These are phyloP conservation scores for Lineus longissimus DNA, from an alignment of 1,140 invertebrate genomes.

Conservation along the genomic window DNA sequence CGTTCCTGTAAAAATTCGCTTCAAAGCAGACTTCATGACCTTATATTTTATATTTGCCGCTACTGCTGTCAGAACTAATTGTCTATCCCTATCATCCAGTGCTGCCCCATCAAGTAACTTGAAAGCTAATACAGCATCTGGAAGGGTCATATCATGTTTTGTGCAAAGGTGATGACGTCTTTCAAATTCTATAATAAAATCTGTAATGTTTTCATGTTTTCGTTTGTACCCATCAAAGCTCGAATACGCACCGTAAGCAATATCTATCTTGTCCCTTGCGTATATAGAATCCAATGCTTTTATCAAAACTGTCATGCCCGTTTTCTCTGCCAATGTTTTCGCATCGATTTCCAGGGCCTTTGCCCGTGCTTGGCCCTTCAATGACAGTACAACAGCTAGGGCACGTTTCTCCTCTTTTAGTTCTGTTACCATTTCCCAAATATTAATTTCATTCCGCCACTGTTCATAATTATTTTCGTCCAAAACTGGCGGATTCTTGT, in stretches of 20 bases:
- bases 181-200: conserved; percentile 23
- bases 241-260: conserved; percentile 18
- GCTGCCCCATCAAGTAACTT: conserved; percentile 19
- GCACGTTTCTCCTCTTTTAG: background rate
- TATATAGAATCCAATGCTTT: background rate
- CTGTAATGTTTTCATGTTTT: conserved; percentile 14
- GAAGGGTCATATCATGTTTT: conserved; percentile 19
- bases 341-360: background rate
- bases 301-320: background rate
- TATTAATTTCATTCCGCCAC: background rate
- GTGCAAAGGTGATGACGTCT: conserved; percentile 10
- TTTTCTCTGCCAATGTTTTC: background rate
- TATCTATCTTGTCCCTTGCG: background rate
- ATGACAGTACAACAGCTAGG: background rate
- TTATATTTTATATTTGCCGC: conserved; percentile 6
- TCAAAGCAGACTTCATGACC: conserved; percentile 15
- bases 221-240: conserved; percentile 18
- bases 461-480: background rate
- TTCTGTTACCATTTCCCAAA: background rate
- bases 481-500: background rate
- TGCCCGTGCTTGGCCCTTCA: background rate
- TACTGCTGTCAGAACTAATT: conserved; percentile 19
- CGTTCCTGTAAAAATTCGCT: conserved; percentile 14
- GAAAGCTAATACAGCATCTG: conserved; percentile 20
- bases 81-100: conserved; percentile 14